Base-by-base conservation (phyloP, 2,113 vertebrate genomes). In the Pollimyrus isidori region DNA sequence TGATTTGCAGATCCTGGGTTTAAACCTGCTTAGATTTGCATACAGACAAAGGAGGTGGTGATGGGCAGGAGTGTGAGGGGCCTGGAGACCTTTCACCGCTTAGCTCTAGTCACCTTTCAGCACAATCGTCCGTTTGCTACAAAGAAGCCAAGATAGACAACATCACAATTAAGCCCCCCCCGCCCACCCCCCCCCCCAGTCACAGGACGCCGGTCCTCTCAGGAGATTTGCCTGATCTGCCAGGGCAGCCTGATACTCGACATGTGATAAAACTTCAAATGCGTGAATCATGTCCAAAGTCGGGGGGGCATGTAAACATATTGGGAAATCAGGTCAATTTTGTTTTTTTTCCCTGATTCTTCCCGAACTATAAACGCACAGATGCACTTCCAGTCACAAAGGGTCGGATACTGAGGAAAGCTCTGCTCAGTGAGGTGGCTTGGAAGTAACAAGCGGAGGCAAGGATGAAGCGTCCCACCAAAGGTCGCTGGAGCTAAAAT, bases 221-320 rank as follows among this genome's bases (percentile, higher is more conserved):
- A 84, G 82, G 48, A 21, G 21, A 10, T 42, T 5, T 4, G 35
- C 39, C 35, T 9, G 15, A 82, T 5, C 1, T 26, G 4, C 26
- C 11, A 21, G 45, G 21, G 56, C 46, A 42, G 48, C 80, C 82
- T 86, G 84, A 86, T 42, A 56, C 53, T 88, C 46, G 62, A 69
- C 42, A 86, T 23, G 58, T 88, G 87, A 88, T 53, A 48, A 86
- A 35, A 76, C 58, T 21, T n/a, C 39, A 39, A 39, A 87, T 73
- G 87, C 45, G 42, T 42, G 83, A 85, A 85, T 88, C 30, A 13
- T 35, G 42, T 69, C 5, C 83, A 10, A 62, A n/a, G 58, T 26
- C 4, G 52, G 88, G 49, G 53, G 21, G 73, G 13, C 2, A 52
- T 42, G 56, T 88, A 86, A 86, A 39, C 35, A 45, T 7, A 50